Conservation (phyloP, 92 coral and sea anemone genomes). For the Epizoanthus stellaris region DNA sequence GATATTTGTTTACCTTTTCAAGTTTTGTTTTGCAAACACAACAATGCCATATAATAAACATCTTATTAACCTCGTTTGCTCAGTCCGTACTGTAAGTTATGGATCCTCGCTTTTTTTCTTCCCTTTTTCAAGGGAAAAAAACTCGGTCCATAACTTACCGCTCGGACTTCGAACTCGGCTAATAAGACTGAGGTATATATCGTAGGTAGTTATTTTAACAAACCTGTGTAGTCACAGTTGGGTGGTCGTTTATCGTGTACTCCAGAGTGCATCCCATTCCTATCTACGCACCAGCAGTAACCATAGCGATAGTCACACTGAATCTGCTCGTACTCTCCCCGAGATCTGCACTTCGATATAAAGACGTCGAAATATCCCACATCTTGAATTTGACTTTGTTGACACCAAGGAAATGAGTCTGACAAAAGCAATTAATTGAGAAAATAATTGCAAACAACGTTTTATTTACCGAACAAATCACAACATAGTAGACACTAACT, state of each 20-base stretch:
- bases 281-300: constrained; percentile 89
- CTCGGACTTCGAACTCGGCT: no score
- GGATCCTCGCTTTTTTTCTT: no score
- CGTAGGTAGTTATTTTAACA: background rate
- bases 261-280: constrained; percentile 75
- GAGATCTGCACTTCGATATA: constrained; percentile 58
- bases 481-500: no score
- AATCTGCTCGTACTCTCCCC: constrained; percentile 51
- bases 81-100: no score
- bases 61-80: no score
- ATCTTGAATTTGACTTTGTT: constrained; percentile 51
- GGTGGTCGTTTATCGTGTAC: constrained; percentile 64
- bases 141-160: background rate
- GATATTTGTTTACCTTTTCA: no score
- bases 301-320: constrained; percentile 90
- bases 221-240: constrained; percentile 69
- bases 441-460: background rate
- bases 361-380: constrained; percentile 64
- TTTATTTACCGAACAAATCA: background rate
- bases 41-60: no score
- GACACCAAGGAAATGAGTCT: constrained; percentile 31
- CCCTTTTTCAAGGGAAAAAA: no score
- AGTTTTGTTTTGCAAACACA: no score
- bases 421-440: background rate
- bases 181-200: background rate